Conservation (phyloP, 2,888 invertebrate species). For the Conomelus anceps region DNA sequence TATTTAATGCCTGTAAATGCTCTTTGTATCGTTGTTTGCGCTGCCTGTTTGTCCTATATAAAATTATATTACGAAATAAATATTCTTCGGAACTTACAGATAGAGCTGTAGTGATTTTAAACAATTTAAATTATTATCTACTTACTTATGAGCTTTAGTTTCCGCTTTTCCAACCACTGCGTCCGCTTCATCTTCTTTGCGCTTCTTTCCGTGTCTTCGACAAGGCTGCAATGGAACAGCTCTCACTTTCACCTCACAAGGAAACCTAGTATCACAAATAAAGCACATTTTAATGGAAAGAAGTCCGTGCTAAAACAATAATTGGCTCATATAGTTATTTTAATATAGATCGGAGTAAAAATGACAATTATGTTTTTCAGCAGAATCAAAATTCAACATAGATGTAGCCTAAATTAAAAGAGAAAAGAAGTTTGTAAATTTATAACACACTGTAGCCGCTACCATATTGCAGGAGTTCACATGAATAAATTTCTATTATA, state of each 20-base stretch:
- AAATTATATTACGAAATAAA: too few species aligned
- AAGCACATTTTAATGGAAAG: background rate
- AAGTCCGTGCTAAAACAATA: background rate
- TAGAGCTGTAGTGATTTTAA: background rate
- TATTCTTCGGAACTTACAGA: too few species aligned
- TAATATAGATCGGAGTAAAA: background rate
- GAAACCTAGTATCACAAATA: slow-evolving; percentile 55
- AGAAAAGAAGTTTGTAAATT: too few species aligned
- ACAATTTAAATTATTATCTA: background rate
- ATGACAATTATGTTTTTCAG: too few species aligned
- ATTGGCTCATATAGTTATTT: background rate
- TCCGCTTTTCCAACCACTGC: slow-evolving; percentile 43
- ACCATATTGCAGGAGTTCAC: too few species aligned
- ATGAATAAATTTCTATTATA: too few species aligned
- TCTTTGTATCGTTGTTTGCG: too few species aligned
- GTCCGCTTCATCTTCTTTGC: slow-evolving; percentile 61
- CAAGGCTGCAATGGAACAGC: slow-evolving; percentile 80
- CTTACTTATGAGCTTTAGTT: slow-evolving; percentile 5
- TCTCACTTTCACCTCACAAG: slow-evolving; percentile 78
- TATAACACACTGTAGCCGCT: too few species aligned
- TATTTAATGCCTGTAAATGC: too few species aligned
- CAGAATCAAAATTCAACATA: too few species aligned
- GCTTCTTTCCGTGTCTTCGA: slow-evolving; percentile 65
- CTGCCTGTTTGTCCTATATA: too few species aligned
- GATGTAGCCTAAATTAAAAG: too few species aligned